phyloP scores from a whole-genome alignment of 1,140 invertebrate species.

The Drosophila ogumai region DNA sequence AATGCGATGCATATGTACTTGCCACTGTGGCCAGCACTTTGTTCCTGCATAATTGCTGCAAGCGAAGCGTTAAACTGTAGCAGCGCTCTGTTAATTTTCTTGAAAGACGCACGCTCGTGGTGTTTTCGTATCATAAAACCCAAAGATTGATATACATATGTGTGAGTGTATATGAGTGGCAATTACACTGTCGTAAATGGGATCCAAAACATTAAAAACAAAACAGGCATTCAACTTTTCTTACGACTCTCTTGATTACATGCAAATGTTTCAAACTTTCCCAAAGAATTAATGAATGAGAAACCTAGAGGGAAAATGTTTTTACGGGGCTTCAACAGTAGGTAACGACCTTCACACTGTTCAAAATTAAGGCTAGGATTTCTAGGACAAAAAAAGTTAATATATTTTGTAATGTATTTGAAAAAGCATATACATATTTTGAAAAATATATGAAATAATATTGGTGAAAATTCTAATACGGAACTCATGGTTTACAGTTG shows the following conservation, averaged over 20 bases:
- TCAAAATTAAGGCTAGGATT: neutral
- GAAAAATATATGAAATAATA: too few relatives aligned
- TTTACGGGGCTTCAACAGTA: neutral
- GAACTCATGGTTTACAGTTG: too few relatives aligned
- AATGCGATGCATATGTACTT: conserved; percentile 24
- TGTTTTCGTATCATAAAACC: conserved; percentile 27
- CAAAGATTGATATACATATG: neutral
- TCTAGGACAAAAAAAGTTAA: too few relatives aligned
- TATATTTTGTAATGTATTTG: too few relatives aligned
- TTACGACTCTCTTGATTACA: conserved; percentile 44
- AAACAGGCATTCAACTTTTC: conserved; percentile 53
- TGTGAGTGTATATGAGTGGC: conserved; percentile 27
- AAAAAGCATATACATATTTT: too few relatives aligned
- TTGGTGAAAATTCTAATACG: too few relatives aligned
- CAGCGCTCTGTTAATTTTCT: conserved; percentile 64
- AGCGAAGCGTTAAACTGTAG: conserved; percentile 69
- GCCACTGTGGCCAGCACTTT: conserved; percentile 44
- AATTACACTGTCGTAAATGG: conserved; percentile 69
- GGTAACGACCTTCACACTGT: neutral
- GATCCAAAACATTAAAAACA: conserved; percentile 54
- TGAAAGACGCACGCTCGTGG: conserved; percentile 28
- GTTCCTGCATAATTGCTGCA: conserved; percentile 60
- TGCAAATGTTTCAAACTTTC: conserved; percentile 70
- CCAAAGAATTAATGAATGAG: conserved; percentile 48
- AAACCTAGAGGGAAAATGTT: conserved; percentile 8